These are phyloP conservation scores for Stichopus chloronotus DNA, from an alignment of 35 echinoderm and acorn worm species.

Conservation along the genomic window DNA sequence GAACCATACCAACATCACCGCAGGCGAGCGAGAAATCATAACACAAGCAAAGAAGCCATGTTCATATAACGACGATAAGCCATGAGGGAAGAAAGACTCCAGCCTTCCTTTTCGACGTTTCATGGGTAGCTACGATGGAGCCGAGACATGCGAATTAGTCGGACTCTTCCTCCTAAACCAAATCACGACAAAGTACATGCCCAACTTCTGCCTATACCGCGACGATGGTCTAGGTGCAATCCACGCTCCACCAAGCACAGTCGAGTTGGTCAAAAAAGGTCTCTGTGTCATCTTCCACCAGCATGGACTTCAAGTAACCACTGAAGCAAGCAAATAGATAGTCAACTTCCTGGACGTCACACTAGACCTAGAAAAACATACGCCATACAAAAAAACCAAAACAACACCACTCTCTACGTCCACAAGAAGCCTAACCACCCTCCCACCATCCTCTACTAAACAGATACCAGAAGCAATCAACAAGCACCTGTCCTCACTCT, in stretches of 20 bases:
- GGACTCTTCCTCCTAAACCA: background rate
- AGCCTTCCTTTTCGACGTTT: slow-evolving; percentile 24
- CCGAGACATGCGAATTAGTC: slow-evolving; percentile 47
- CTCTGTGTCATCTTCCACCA: slow-evolving; percentile 23
- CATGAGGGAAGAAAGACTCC: slow-evolving; percentile 12
- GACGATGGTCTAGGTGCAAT: slow-evolving; percentile 25
- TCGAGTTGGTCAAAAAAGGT: too few species aligned
- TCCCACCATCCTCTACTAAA: background rate
- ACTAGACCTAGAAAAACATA: background rate
- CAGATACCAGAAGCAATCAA: too few species aligned
- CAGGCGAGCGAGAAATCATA: slow-evolving; percentile 32
- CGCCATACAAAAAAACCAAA: background rate
- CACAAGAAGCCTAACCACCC: slow-evolving; percentile 24
- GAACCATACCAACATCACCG: background rate
- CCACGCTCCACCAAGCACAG: background rate
- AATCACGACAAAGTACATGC: background rate
- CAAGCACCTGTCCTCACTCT: too few species aligned
- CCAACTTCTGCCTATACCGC: slow-evolving; percentile 29
- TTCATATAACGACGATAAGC: background rate
- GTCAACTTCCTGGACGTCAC: too few species aligned
- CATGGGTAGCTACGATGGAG: slow-evolving; percentile 41
- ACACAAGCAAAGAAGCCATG: slow-evolving; percentile 18
- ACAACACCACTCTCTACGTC: slow-evolving; percentile 10
- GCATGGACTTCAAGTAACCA: slow-evolving; percentile 6
- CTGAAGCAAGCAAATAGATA: too few species aligned